Conservation (phyloP, 2,888 invertebrate genomes). For the Harmothoe impar region DNA sequence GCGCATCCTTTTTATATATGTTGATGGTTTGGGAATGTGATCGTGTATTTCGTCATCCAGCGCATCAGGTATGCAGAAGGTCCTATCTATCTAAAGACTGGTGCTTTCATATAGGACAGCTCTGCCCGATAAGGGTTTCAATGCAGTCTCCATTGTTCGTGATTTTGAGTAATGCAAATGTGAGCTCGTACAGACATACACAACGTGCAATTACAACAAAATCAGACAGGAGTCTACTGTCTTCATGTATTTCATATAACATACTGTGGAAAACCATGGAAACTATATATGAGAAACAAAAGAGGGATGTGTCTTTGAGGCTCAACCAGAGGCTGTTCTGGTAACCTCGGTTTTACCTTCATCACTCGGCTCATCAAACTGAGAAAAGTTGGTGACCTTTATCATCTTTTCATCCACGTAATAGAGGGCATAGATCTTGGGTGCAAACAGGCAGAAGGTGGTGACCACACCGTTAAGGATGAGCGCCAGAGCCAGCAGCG, state of each 20-base stretch:
- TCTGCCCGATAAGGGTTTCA: background rate
- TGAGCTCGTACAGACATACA: no score
- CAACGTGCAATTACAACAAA: no score
- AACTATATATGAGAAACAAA: background rate
- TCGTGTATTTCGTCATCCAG: no score
- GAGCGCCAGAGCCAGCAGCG: background rate
- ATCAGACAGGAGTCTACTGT: conserved; percentile 4
- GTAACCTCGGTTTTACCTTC: background rate
- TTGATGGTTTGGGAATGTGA: no score
- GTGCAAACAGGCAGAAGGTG: conserved; percentile 37
- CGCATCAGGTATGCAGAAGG: no score
- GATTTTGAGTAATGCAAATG: no score
- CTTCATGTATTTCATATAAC: background rate
- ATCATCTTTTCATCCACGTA: conserved; percentile 44
- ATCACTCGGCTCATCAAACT: background rate
- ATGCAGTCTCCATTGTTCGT: background rate
- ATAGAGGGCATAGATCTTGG: conserved; percentile 62
- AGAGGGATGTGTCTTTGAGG: background rate
- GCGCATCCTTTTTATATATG: no score
- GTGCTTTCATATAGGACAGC: background rate
- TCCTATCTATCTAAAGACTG: no score
- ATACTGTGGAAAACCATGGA: background rate
- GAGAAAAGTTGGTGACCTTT: background rate
- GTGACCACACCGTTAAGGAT: conserved; percentile 57
- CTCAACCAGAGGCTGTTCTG: background rate